These are phyloP conservation scores for Platichthys flesus DNA, from an alignment of 2,113 vertebrate genomes.

Conservation along the genomic window DNA sequence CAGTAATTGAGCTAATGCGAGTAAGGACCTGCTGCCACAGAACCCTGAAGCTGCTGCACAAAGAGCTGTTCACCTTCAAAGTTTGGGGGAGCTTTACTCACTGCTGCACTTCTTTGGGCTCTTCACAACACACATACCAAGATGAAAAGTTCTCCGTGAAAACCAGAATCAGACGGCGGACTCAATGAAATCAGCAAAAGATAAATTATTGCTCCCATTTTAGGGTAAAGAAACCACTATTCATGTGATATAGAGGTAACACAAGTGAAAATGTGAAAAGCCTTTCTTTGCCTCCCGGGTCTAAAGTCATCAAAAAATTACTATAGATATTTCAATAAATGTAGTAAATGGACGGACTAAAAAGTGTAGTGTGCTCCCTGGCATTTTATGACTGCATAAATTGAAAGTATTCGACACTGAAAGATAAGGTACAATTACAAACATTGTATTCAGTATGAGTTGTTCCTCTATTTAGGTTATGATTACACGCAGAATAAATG, in stretches of 20 bases:
- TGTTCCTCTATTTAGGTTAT: background rate
- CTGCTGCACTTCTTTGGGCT: too few species aligned
- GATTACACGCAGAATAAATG: slow-evolving; percentile 4
- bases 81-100: background rate
- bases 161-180: too few species aligned
- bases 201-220: too few species aligned
- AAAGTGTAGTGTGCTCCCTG: background rate
- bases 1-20: too few species aligned
- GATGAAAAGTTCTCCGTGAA: too few species aligned
- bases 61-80: background rate
- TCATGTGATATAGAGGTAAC: too few species aligned
- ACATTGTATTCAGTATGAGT: background rate
- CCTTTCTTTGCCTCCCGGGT: too few species aligned
- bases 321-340: background rate
- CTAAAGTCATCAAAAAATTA: background rate
- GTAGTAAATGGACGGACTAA: background rate
- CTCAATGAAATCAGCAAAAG: too few species aligned
- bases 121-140: too few species aligned
- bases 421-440: background rate
- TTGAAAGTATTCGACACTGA: background rate
- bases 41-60: background rate
- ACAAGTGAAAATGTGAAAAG: background rate
- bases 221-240: too few species aligned
- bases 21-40: background rate
- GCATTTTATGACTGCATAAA: background rate